Conservation (phyloP, 2,797 vertebrate genomes). For the Spondyliosoma cantharus region DNA sequence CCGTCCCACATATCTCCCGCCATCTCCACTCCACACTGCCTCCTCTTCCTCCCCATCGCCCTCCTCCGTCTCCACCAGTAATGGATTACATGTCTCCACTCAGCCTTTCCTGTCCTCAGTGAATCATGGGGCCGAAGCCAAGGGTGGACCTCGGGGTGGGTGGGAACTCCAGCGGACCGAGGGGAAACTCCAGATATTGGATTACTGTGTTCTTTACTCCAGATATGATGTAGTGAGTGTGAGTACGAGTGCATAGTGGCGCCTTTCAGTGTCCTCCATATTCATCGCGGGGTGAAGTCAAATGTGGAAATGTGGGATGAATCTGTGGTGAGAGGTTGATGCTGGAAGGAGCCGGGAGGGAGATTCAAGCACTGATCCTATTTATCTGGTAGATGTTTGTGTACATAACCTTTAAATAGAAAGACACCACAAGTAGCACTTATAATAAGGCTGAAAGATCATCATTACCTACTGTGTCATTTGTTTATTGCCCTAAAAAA, state of each 20-base stretch:
- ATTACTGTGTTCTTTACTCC: slow-evolving; percentile 70
- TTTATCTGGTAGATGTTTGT: slow-evolving; percentile 24
- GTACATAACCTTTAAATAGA: neutral
- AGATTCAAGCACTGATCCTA: slow-evolving; percentile 8
- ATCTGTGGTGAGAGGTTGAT: slow-evolving; percentile 42
- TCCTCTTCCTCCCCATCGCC: slow-evolving; percentile 32
- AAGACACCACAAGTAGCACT: neutral
- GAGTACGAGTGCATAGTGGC: slow-evolving; percentile 51
- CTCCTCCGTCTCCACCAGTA: slow-evolving; percentile 54
- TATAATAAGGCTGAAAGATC: neutral
- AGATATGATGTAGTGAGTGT: slow-evolving; percentile 76
- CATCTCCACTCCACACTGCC: slow-evolving; percentile 50
- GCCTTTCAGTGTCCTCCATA: slow-evolving; percentile 60
- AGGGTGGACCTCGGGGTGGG: slow-evolving; percentile 68
- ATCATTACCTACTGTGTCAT: neutral
- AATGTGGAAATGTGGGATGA: slow-evolving; percentile 55
- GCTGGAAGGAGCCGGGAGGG: slow-evolving; percentile 29
- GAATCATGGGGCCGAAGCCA: slow-evolving; percentile 74
- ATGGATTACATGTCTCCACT: slow-evolving; percentile 76
- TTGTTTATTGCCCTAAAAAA: neutral
- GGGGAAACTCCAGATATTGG: slow-evolving; percentile 75
- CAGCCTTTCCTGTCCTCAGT: slow-evolving; percentile 76
- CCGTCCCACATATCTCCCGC: slow-evolving; percentile 49
- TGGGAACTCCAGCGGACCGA: slow-evolving; percentile 61
- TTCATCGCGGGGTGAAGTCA: slow-evolving; percentile 31